Evolutionary conservation across 2,113 vertebrate species (phyloP), one percentile per base, ranked within the genome.

Genomic region (Halichoeres trimaculatus): DNA sequence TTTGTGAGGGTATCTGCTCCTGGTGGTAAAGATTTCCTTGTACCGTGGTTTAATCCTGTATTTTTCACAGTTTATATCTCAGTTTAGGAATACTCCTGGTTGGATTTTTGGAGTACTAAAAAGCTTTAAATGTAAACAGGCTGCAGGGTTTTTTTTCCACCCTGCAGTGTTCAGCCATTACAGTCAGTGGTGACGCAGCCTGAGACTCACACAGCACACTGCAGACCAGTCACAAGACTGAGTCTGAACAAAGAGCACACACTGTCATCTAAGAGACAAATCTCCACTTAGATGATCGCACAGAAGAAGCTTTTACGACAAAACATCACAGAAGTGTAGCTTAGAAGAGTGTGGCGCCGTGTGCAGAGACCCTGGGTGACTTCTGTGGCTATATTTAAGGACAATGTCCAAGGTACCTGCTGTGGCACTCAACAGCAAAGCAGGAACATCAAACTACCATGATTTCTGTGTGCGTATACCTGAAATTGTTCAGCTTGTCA

Each of bases 151-250:
- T 86, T 87, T n/a, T 84, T 84, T 80, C 72, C 50, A 70, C 52
- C 80, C 85, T 86, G 91, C 89, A 83, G 77, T 78, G 82, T 86
- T 81, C 64, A 80, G 84, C 76, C 88, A 78, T 85, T 78, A 89
- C 67, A 90, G 81, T 81, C 70, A 78, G 83, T 57, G 74, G 81
- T 91, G 91, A 91, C 87, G 89, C 88, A 92, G 88, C 74, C 82
- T 17, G 7, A 84, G 77, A 86, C 78, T 88, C 86, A 83, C 58
- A 81, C 79, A 77, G 79, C 75, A 88, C 80, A 90, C 91, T 91
- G 90, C 90, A 89, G 86, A 87, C 67, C 76, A 80, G 24, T 81
- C 85, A 90, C 74, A 51, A 89, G 81, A 81, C 85, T 58, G 53
- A 75, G 83, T 64, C 84, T 81, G 89, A 89, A 92, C 88, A 92